These are phyloP conservation scores for Eptesicus fuscus DNA, from an alignment of 2,113 vertebrate genomes.

Conservation along the genomic window DNA sequence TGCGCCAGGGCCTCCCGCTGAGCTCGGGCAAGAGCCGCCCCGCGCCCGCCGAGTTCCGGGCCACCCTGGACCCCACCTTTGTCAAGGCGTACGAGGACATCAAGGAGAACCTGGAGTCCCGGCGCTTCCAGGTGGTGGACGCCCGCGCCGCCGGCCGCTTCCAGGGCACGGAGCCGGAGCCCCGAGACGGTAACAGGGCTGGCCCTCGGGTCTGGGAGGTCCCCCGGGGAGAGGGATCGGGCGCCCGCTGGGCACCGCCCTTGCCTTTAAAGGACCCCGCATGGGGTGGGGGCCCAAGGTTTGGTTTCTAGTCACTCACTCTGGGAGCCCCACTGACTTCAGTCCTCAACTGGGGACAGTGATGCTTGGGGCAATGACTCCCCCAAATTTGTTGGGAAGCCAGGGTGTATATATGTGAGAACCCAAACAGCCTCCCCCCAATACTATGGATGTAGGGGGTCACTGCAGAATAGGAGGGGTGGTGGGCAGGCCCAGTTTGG, in stretches of 20 bases:
- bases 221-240: fast-evolving
- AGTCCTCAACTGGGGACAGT: neutral
- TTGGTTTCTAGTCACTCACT: neutral
- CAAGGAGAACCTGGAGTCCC: constrained; percentile 86
- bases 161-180: constrained; percentile 91
- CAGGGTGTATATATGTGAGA: neutral
- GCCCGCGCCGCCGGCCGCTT: constrained; percentile 88
- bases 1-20: constrained; percentile 81
- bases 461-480: neutral
- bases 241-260: neutral
- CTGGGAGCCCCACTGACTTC: neutral
- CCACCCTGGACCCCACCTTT: constrained; percentile 81
- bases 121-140: constrained; percentile 89
- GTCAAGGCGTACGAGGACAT: constrained; percentile 90
- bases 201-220: fast-evolving
- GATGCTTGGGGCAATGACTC: neutral
- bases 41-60: constrained; percentile 78
- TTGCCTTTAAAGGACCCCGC: neutral
- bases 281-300: neutral
- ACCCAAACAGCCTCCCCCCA: neutral
- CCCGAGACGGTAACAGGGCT: constrained; percentile 87
- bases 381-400: neutral
- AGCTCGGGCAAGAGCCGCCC: constrained; percentile 79
- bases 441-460: neutral
- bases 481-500: neutral